Evolutionary conservation across 2,797 vertebrate genomes (phyloP).

Genomic region (Nasua narica): DNA sequence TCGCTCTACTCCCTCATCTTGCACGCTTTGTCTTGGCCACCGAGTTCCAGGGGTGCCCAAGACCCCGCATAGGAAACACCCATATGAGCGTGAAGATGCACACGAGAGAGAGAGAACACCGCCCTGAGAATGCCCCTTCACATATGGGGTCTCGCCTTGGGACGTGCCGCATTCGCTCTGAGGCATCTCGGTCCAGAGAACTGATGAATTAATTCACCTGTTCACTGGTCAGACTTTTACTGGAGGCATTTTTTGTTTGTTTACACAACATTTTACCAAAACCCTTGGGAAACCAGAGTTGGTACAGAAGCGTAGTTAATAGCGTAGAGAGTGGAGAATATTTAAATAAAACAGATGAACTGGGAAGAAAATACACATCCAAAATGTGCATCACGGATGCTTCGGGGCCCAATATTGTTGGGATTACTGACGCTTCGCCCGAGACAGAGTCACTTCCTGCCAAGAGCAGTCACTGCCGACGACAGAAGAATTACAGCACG

Average conservation of each 20-base stretch:
- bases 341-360: background rate
- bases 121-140: background rate
- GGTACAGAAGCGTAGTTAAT: background rate
- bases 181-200: background rate
- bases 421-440: accelerated
- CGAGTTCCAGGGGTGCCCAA: accelerated
- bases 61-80: background rate
- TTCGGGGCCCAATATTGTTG: background rate
- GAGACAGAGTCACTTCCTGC: background rate
- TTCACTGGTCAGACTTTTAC: background rate
- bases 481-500: background rate
- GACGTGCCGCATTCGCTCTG: background rate
- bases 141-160: background rate
- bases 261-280: background rate
- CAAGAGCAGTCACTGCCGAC: no score
- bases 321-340: background rate
- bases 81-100: background rate
- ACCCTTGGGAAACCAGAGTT: background rate
- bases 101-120: background rate
- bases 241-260: background rate
- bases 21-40: background rate
- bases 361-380: background rate
- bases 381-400: accelerated
- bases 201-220: background rate
- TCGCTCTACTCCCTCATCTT: background rate